A percentile compares a stretch with the other conserved stretches of the same genome.
Conservation (phyloP, 2,797 vertebrate species). For the Danio tinwini region DNA sequence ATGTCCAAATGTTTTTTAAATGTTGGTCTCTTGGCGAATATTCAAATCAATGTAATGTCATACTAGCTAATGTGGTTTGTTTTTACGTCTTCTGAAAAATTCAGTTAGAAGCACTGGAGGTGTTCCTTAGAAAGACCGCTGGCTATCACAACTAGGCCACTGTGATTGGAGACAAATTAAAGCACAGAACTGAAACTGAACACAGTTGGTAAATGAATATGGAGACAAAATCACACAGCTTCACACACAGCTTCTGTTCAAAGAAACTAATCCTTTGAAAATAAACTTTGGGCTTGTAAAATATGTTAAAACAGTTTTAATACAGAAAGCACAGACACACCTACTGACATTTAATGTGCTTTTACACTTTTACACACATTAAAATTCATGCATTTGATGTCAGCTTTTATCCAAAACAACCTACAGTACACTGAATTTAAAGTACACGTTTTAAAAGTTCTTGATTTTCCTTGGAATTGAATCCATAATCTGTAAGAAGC, state of each 20-base stretch:
- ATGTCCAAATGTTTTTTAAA: conserved; percentile 43
- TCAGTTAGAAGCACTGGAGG: conserved; percentile 36
- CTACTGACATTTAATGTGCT: no score
- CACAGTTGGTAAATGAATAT: conserved; percentile 14
- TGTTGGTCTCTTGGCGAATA: conserved; percentile 35
- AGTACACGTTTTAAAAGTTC: no score
- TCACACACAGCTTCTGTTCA: neutral
- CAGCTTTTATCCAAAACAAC: no score
- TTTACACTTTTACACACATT: no score
- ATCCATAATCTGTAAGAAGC: no score
- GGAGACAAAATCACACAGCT: neutral
- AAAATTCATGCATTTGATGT: no score
- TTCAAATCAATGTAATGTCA: conserved; percentile 23
- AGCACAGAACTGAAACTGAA: conserved; percentile 3
- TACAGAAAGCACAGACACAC: neutral
- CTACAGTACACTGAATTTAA: no score
- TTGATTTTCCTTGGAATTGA: no score
- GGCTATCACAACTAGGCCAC: conserved; percentile 26
- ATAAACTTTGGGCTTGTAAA: neutral
- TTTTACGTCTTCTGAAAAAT: conserved; percentile 42
- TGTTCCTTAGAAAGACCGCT: conserved; percentile 25
- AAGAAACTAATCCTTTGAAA: neutral
- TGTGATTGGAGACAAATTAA: conserved; percentile 26
- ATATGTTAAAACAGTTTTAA: neutral
- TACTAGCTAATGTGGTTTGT: conserved; percentile 40